These are phyloP conservation scores for Sericinus montela DNA, from an alignment of 2,888 invertebrate species.

Conservation along the genomic window DNA sequence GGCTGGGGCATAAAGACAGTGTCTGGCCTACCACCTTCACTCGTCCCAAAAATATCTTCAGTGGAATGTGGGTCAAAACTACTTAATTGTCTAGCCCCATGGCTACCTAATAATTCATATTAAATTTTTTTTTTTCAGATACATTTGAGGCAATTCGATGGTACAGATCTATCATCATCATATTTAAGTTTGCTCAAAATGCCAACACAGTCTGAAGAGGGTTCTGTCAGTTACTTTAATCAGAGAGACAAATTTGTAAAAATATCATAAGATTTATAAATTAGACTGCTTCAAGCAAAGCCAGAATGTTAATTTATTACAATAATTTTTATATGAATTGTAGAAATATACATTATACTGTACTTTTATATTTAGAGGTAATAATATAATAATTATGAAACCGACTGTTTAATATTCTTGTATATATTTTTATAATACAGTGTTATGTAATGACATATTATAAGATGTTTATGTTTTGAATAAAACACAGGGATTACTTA, in stretches of 20 bases:
- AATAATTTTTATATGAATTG: conserved; percentile 1
- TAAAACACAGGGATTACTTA: background rate
- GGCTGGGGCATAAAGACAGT: no score
- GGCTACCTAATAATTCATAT: no score
- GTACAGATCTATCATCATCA: conserved; percentile 79
- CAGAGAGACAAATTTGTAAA: conserved; percentile 61
- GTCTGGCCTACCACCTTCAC: no score
- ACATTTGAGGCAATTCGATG: conserved; percentile 83
- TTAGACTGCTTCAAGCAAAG: conserved; percentile 1
- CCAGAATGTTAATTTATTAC: background rate
- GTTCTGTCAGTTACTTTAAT: conserved; percentile 66
- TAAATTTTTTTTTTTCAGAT: conserved; percentile 18
- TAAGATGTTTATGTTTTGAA: conserved; percentile 1
- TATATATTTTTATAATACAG: no score
- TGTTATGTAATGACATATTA: no score
- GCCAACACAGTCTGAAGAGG: conserved; percentile 45
- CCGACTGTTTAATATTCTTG: no score
- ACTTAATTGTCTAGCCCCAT: no score
- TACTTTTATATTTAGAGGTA: no score
- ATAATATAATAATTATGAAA: no score
- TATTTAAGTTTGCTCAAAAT: conserved; percentile 70
- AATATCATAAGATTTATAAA: conserved; percentile 40
- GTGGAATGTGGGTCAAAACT: no score
- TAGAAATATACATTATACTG: background rate
- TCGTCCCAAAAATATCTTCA: no score